Base-by-base conservation (phyloP, 92 coral and sea anemone species). In the Zoanthus sansibaricus region DNA sequence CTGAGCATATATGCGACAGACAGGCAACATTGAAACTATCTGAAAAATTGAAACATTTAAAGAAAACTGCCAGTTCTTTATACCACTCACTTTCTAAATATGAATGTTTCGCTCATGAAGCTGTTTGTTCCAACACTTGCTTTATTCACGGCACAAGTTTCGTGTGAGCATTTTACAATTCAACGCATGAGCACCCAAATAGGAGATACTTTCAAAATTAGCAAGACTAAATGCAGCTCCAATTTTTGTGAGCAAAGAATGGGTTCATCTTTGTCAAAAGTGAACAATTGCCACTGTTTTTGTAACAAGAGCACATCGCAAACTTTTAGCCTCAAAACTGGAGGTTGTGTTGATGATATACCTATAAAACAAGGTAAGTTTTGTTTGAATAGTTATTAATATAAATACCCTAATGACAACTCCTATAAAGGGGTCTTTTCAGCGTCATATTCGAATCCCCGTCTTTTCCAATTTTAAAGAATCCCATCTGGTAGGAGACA, bases 181-280 rank as follows among this genome's bases (percentile, higher is more conserved):
- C 72, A 20, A n/a, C 83, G 83, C 25, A 37, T 59, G 71, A 48
- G 37, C 18, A 78, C 37, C 42, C 83, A 78, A 59, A 61, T 52
- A 0, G 83, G 83, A 78, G 83, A 78, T 7, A 46, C 42, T 15
- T 59, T 78, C 25, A 14, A 59, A 42, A 54, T 16, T 18, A 9
- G 59, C 46, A 58, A 17, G 49, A 14, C 20, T 0, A 58, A 58
- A 62, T 78, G 83, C 17, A 17, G 15, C 16, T 15, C 55, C 32
- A 15, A 59, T 16, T 62, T 59, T 16, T 78, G 83, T 9, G 18
- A 67, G 14, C n/a, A 78, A 30, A 6, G 25, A n/a, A 56, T n/a
- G 3, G 54, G 18, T 9, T 78, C 33, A 7, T 18, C 83, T 2
- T 7, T 37, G 0, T 30, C 69, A 3, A 68, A 47, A 4, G 11